Base-by-base conservation (phyloP, 2,888 invertebrate genomes). In the Cosmia pyralina region DNA sequence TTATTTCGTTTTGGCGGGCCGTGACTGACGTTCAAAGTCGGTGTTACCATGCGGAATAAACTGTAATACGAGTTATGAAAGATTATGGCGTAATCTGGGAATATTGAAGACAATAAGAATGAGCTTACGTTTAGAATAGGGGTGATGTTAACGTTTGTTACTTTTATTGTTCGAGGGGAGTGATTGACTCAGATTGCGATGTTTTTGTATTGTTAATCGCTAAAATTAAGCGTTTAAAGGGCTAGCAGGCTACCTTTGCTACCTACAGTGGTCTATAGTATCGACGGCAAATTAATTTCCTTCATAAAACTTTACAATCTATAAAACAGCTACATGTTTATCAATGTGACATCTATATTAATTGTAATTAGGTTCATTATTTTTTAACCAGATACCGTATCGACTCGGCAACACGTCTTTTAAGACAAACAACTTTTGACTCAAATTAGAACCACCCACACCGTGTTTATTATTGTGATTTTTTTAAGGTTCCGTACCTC, bases 21-120 rank as follows among this genome's bases (percentile, higher is more conserved):
- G 91, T 94, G 94, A 94, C 91, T 95, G 95, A 95, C 94, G 93
- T 92, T 92, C 89, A 94, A 94, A 94, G 94, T 92, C 93, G 93
- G 93, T 95, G 96, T 95, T 96, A 93, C 95, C 95, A 95, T 94
- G 95, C 94, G 94, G 94, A 96, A 96, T 96, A 96, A 96, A 95
- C 95, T 94, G 95, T 94, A 94, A 93, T 94, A 92, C 92, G 90
- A 93, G 93, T 95, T 95, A 95, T 95, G 94, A 95, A 95, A 94
- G 96, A 96, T 96, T 96, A 95, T 87, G 86, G 90, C 90, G 92
- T 96, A 96, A 96, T 96, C 96, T 96, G 96, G 95, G 95, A 95
- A 96, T 96, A 96, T 96, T 95, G 94, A 95, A 96, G 94, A 96
- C 96, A 96, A 96, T 95, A 94, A 95, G 82, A 95, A 95, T 95